Base-by-base conservation (phyloP, 2,888 invertebrate genomes). In the Neelides folsomi region DNA sequence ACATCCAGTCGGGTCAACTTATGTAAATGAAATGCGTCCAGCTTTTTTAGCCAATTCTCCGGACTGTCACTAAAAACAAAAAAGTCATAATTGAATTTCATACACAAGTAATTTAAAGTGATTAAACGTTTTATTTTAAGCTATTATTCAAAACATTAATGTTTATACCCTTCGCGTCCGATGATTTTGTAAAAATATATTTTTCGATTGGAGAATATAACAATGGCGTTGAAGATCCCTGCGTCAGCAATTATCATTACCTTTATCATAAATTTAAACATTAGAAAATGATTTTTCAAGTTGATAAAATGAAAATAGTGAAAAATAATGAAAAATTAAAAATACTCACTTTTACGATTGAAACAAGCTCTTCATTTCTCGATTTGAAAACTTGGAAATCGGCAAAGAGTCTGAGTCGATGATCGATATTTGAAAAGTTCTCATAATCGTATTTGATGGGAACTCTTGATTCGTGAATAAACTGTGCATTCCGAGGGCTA, bases 111-210 rank as follows among this genome's bases (percentile, higher is more conserved):
- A n/a, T 7, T 10, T 40, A 16, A 40, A 40, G n/a, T 40, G n/a
- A 40, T 40, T n/a, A 36, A 36, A 9, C 12, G 9, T 36, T 9
- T 10, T 36, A 36, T 36, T 36, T 40, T n/a, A 44, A 6, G 6
- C 9, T 9, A 41, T 9, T 9, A 9, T 41, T 35, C 6, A 46
- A 27, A n/a, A n/a, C n/a, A n/a, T n/a, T n/a, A n/a, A n/a, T 42
- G 39, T 27, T 10, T 10, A 35, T 20, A 64, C 64, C 60, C 61
- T 57, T 64, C 64, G 2, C 42, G 2, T 27, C 62, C 64, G 10
- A 56, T 49, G 18, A 64, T 61, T 52, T 62, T 62, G 48, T 59
- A 64, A 40, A 62, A 40, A 41, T 64, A 64, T 12, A 62, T 54
- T 49, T 61, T 62, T 36, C 43, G 35, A 13, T 57, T 60, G 1